phyloP scores from a whole-genome alignment of 1,140 invertebrate genomes.

The Scaptomyza pallida region DNA sequence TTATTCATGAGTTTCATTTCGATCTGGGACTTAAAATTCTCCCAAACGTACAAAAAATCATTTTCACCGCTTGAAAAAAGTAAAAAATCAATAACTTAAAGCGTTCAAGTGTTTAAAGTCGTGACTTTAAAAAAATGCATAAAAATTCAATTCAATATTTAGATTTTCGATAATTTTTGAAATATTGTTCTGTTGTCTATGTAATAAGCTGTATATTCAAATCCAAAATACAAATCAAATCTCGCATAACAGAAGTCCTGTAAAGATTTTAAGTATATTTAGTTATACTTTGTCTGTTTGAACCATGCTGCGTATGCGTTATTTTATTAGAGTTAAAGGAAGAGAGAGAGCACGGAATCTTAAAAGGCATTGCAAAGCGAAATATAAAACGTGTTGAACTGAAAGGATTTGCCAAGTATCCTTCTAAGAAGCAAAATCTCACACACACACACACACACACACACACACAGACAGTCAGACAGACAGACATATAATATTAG shows the following conservation, averaged over 20 bases:
- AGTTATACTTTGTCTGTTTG: conserved; percentile 7
- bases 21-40: conserved; percentile 8
- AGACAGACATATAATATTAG: conserved; percentile 69
- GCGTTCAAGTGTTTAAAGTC: background rate
- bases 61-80: conserved; percentile 8
- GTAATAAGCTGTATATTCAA: too few species aligned
- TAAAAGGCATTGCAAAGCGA: conserved; percentile 27
- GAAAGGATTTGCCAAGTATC: conserved; percentile 40
- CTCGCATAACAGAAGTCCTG: background rate
- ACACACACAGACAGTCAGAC: conserved; percentile 3
- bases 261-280: conserved; percentile 5
- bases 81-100: conserved; percentile 53
- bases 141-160: too few species aligned
- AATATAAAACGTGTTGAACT: conserved; percentile 65
- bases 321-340: conserved; percentile 46
- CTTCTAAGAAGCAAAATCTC: background rate
- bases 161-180: too few species aligned
- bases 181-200: too few species aligned
- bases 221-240: too few species aligned
- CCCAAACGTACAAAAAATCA: background rate
- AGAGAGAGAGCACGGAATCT: conserved; percentile 12
- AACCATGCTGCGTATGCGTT: conserved; percentile 60
- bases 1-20: conserved; percentile 63
- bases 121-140: background rate
- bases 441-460: conserved; percentile 22